Conservation (phyloP, 2,113 vertebrate species). For the Pavo muticus region DNA sequence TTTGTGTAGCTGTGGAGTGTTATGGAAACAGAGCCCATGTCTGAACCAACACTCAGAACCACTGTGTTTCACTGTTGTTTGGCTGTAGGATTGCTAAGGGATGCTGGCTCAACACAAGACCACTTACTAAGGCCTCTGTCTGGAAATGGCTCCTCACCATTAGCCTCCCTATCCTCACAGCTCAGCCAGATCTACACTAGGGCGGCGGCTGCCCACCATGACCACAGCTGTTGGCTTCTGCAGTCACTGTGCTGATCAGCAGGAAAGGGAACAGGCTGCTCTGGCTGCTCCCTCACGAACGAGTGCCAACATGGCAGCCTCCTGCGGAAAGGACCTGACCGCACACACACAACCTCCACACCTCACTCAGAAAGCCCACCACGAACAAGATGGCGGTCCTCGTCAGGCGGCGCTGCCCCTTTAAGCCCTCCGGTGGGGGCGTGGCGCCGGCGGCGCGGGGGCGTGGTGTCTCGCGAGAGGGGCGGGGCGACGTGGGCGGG, state of each 20-base stretch:
- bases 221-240: too few relatives aligned
- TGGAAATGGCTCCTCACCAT: background rate
- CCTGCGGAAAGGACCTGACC: too few relatives aligned
- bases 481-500: background rate
- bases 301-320: background rate
- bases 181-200: too few relatives aligned
- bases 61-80: background rate
- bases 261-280: too few relatives aligned
- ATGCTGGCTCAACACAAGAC: background rate
- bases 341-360: too few relatives aligned
- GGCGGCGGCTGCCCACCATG: background rate
- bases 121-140: background rate
- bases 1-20: too few relatives aligned
- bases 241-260: too few relatives aligned
- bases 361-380: too few relatives aligned
- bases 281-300: background rate
- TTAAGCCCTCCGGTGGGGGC: background rate
- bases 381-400: accelerated
- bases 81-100: background rate
- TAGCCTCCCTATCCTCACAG: background rate
- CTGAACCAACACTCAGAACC: background rate
- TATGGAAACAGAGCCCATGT: background rate
- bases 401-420: background rate
- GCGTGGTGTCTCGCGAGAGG: background rate
- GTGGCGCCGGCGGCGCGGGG: background rate